These are phyloP conservation scores for Catocala fraxini DNA, from an alignment of 2,888 invertebrate species.

Conservation along the genomic window DNA sequence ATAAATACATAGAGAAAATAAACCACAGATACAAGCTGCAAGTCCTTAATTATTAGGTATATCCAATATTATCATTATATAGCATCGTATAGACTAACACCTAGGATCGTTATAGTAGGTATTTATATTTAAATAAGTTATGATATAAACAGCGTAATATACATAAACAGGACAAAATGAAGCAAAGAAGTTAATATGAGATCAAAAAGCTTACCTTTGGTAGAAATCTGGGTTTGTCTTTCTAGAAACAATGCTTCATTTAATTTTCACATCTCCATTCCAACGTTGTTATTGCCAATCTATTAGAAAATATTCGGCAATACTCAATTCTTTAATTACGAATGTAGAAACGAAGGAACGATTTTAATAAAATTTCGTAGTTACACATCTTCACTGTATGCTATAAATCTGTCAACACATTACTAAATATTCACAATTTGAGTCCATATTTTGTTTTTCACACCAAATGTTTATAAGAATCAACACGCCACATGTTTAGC, in stretches of 20 bases:
- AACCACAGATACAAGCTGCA: too few relatives aligned
- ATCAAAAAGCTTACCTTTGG: conserved; percentile 28
- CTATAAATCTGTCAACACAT: conserved; percentile 71
- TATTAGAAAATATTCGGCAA: background rate
- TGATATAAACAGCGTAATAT: too few relatives aligned
- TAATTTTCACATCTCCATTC: conserved; percentile 11
- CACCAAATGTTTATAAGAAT: background rate
- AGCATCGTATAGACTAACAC: too few relatives aligned
- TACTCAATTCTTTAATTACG: background rate
- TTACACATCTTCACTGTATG: conserved; percentile 66
- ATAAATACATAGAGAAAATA: too few relatives aligned
- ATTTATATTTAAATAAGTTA: too few relatives aligned
- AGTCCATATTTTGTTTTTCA: conserved; percentile 10
- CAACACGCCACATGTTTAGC: background rate
- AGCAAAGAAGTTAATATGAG: background rate
- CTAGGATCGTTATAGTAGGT: too few relatives aligned
- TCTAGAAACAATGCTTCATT: conserved; percentile 14
- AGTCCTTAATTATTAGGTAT: too few relatives aligned
- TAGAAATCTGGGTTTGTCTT: conserved; percentile 9
- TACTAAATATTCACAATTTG: conserved; percentile 35
- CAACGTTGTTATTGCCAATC: background rate
- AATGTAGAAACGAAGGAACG: background rate
- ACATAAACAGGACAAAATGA: too few relatives aligned
- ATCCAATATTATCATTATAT: too few relatives aligned
- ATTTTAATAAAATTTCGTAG: conserved; percentile 51